Base-by-base conservation (phyloP, 2,797 vertebrate genomes). In the Cichlasoma orientale region DNA sequence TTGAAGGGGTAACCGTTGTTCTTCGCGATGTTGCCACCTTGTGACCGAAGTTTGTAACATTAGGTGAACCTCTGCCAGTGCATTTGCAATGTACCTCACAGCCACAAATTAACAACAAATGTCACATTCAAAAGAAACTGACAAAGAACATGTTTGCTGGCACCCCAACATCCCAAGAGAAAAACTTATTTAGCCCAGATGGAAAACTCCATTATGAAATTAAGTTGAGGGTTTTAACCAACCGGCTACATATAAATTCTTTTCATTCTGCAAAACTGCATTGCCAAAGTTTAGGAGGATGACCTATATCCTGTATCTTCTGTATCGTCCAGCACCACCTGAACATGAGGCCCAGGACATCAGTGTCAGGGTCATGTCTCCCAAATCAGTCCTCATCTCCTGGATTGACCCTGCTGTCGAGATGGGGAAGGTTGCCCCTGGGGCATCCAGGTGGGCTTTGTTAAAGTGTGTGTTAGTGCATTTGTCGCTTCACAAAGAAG, bases 291-390 rank as follows among this genome's bases (percentile, higher is more conserved):
- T 68, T 29, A 68, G 41, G 63, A 19, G 41, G 18, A 13, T 50
- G 3, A 68, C 27, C 18, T 68, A 50, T 29, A 68, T 68, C 25
- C 41, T 29, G 25, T 68, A 4, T 36, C 10, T 77, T 75, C 25
- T 90, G 56, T 92, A 27, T 88, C 77, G 55, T 94, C 80, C 94
- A 99, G 98, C 97, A 78, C 96, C 96, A 52, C 96, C 96, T 14
- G 96, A 96, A 54, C 95, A 97, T 7, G 93, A 97, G 58, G 95
- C 96, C 5, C 94, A 92, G 88, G 98, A 99, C 88, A 90, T 99
- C 88, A 96, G 93, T 14, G 97, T 98, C 84, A 96, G 98, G 53
- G 97, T 99, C 56, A 96, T 99, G 94, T 99, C 98, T 11, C 96
- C 98, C 31, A 97, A 98, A 74, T 99, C 98, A 3, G 97, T 99